Base-by-base conservation (phyloP, 2,113 vertebrate species). In the Uria lomvia region DNA sequence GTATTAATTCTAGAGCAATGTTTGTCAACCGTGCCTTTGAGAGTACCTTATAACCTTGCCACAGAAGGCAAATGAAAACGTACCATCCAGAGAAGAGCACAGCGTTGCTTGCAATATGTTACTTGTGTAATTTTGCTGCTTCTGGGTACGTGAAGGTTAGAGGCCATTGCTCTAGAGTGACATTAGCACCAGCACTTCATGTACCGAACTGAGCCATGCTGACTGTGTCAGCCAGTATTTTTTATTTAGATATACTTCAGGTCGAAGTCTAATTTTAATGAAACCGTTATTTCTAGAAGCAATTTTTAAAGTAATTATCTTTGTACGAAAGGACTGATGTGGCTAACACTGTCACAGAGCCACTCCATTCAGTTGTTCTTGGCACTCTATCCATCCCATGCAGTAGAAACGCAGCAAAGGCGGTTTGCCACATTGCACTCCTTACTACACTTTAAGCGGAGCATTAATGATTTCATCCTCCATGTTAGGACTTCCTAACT, bases 141-240 rank as follows among this genome's bases (percentile, higher is more conserved):
- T 30, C 7, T 43, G 84, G 70, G 40, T 85, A 29, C n/a, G 52
- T 60, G 84, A 94, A 74, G 47, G 30, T 77, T 10, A 85, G 65
- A 87, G 30, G 27, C 58, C 84, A 36, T 90, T 97, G 93, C 92
- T 96, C 81, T 96, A 72, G 84, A 72, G 20, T 11, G n/a, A 49
- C 19, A 42, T 66, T 38, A 36, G 75, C 86, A 92, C 92, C 83
- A 88, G 84, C 60, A 79, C 87, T 95, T 95, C 58, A 2, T 68
- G 15, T 84, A 90, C 92, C 83, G 84, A 73, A 82, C 85, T 95
- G 87, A 96, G 95, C 92, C 90, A 83, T 78, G 91, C 93, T 96
- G 91, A 97, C 93, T 86, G 71, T 96, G 94, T 88, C 96, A 94
- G 96, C 75, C 76, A 55, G 7, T 78, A 22, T 70, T 93, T 94